Conservation (phyloP, 2,113 vertebrate species). For the Nettapus auritus region DNA sequence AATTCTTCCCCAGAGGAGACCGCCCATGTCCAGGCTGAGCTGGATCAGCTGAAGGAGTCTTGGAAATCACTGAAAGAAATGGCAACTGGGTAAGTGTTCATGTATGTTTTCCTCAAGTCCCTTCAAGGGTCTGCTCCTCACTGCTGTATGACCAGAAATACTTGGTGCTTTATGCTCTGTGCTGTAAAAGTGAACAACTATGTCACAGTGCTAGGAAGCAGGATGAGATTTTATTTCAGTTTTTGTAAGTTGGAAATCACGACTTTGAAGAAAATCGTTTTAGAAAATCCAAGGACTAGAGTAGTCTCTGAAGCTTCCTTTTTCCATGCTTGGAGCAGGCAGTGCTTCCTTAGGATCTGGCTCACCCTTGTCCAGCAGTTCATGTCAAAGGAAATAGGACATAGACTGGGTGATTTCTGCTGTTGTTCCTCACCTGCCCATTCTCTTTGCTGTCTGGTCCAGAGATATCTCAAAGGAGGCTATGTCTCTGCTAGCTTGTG, state of each 20-base stretch:
- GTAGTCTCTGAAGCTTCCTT: neutral
- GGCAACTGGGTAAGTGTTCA: constrained; percentile 54
- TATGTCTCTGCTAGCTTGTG: neutral
- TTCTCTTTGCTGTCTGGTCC: neutral
- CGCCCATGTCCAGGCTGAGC: constrained; percentile 78
- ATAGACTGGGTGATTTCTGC: neutral
- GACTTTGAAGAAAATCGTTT: neutral
- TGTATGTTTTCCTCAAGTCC: neutral
- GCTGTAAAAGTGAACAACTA: neutral
- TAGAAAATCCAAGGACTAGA: neutral
- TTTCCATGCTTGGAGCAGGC: neutral
- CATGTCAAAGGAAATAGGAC: neutral
- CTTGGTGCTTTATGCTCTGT: neutral
- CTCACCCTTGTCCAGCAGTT: neutral
- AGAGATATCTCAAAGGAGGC: neutral
- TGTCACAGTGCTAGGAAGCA: neutral
- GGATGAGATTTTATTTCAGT: neutral
- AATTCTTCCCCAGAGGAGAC: constrained; percentile 84
- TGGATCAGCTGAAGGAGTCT: constrained; percentile 76
- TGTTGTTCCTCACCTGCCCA: neutral
- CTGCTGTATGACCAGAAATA: neutral
- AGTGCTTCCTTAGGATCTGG: neutral
- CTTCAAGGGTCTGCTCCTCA: neutral
- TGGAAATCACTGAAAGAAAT: constrained; percentile 69
- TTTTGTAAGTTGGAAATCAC: neutral